These are phyloP conservation scores for Ageneiosus marmoratus DNA, from an alignment of 2,113 vertebrate species.

Conservation along the genomic window DNA sequence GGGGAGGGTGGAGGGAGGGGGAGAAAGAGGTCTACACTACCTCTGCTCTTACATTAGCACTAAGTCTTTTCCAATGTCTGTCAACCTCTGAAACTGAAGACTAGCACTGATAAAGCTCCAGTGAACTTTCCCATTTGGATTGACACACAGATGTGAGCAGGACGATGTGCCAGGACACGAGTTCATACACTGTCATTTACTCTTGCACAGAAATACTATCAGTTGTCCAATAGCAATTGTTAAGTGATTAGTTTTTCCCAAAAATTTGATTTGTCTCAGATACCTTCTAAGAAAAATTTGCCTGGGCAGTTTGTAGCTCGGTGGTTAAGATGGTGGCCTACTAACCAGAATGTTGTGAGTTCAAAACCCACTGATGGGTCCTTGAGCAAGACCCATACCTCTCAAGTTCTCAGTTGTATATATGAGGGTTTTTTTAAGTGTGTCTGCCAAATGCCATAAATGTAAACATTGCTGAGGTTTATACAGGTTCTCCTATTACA, in stretches of 20 bases:
- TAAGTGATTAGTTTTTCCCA: neutral
- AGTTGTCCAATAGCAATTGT: neutral
- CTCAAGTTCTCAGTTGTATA: no score
- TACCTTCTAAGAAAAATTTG: neutral
- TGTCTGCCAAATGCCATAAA: neutral
- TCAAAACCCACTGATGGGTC: no score
- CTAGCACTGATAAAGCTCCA: constrained; percentile 25
- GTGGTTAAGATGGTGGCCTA: no score
- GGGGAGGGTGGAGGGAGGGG: neutral
- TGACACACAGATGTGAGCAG: constrained; percentile 12
- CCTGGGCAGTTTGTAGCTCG: no score
- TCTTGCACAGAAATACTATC: neutral
- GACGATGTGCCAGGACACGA: neutral
- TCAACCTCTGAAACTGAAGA: constrained; percentile 35
- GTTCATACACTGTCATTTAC: constrained; percentile 13
- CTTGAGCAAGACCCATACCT: no score
- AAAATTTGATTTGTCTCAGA: neutral
- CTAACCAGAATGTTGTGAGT: no score
- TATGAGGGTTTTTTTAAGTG: no score
- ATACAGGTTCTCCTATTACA: neutral
- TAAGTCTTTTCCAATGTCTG: constrained; percentile 25
- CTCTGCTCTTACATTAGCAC: constrained; percentile 26
- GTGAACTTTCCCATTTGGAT: constrained; percentile 23
- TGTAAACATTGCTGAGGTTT: neutral
- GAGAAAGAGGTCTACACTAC: neutral